These are phyloP conservation scores for Lepidostoma basale DNA, from an alignment of 1,140 invertebrate species.

Conservation along the genomic window DNA sequence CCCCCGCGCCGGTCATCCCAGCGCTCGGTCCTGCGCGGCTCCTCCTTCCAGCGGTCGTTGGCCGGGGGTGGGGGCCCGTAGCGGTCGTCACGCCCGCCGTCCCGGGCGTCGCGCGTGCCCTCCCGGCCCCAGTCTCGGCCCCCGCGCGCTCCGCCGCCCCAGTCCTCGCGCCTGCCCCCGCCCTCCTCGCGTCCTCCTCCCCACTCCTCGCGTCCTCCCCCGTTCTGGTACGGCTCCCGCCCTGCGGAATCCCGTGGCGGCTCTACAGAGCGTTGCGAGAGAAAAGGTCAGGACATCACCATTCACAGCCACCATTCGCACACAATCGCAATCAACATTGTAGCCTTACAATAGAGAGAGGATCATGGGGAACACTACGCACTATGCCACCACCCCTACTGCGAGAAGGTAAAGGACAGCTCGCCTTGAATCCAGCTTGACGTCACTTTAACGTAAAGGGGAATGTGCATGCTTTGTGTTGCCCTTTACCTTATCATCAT, in stretches of 20 bases:
- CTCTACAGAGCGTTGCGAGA: conserved; percentile 3
- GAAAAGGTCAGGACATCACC: neutral
- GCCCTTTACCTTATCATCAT: too few species aligned
- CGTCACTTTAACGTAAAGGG: too few species aligned
- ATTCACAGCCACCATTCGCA: neutral
- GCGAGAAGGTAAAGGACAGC: too few species aligned
- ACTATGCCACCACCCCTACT: too few species aligned
- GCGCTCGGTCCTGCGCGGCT: conserved; percentile 51
- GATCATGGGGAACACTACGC: conserved; percentile 2
- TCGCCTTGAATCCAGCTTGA: too few species aligned
- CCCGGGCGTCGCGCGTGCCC: conserved; percentile 55
- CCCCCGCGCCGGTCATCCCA: conserved; percentile 50
- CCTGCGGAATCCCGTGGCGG: conserved; percentile 8
- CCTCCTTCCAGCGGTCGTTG: conserved; percentile 81
- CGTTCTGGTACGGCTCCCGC: conserved; percentile 20
- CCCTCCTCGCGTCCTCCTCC: conserved; percentile 44
- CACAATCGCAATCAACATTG: conserved; percentile 2
- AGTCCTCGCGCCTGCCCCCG: conserved; percentile 43
- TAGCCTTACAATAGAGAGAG: neutral
- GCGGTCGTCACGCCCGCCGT: conserved; percentile 56
- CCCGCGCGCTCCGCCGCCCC: conserved; percentile 38
- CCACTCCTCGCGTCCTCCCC: conserved; percentile 50
- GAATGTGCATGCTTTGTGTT: too few species aligned
- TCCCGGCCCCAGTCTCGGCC: conserved; percentile 52
- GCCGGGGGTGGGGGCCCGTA: conserved; percentile 62